These are phyloP conservation scores for Pogonocherus hispidulus DNA, from an alignment of 2,888 invertebrate genomes.

Conservation along the genomic window DNA sequence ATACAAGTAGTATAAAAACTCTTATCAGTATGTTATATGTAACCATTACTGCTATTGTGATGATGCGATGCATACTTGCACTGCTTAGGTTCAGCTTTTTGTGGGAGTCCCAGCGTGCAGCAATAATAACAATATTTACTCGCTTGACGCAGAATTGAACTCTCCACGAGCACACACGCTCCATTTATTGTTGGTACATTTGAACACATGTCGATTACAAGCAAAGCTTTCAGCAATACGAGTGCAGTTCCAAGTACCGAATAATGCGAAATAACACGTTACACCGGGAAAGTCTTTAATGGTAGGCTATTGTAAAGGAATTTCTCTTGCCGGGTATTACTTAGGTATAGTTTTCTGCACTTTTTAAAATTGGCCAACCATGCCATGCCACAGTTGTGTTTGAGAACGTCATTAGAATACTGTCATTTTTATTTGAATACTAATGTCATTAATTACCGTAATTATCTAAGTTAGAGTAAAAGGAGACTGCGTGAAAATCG, in stretches of 20 bases:
- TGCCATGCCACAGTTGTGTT: background rate
- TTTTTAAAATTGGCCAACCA: conserved; percentile 7
- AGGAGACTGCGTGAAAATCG: background rate
- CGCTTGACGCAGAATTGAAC: conserved; percentile 16
- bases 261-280: background rate
- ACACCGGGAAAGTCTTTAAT: conserved; percentile 18
- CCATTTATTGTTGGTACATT: background rate
- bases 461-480: background rate
- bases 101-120: too few species aligned
- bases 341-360: background rate
- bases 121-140: too few species aligned
- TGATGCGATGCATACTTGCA: too few species aligned
- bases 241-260: background rate
- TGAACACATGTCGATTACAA: background rate
- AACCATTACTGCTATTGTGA: too few species aligned
- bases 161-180: conserved; percentile 3
- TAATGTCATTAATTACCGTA: background rate
- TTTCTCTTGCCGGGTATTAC: conserved; percentile 7
- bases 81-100: too few species aligned
- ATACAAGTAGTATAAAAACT: too few species aligned
- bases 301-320: background rate
- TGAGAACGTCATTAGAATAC: background rate
- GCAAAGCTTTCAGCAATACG: background rate
- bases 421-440: conserved; percentile 1
- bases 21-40: too few species aligned